Percentiles rank a stretch among this genome's conserved stretches.
Conservation (phyloP, 2,797 vertebrate genomes). For the Fistularia tabacaria region DNA sequence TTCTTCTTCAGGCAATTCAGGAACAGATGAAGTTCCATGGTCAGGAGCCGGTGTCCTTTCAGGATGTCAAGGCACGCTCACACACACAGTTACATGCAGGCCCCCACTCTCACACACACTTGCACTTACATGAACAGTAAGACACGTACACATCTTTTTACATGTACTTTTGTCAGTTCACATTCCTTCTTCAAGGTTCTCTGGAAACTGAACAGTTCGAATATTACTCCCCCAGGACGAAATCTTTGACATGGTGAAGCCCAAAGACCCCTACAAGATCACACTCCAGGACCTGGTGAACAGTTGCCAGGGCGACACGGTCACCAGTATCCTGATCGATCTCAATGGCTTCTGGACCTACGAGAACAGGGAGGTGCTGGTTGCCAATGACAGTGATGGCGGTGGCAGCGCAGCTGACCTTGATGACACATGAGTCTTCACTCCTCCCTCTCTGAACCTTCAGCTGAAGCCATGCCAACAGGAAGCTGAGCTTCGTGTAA, state of each 20-base stretch:
- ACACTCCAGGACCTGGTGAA: slow-evolving; percentile 96
- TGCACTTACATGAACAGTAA: too few relatives aligned
- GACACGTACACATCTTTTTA: too few relatives aligned
- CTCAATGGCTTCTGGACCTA: slow-evolving; percentile 99
- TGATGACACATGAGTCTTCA: slow-evolving; percentile 80
- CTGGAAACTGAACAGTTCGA: too few relatives aligned
- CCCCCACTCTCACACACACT: background rate
- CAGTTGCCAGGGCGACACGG: slow-evolving; percentile 96
- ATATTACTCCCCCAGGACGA: slow-evolving; percentile 80
- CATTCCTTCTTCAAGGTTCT: background rate
- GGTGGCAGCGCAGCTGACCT: slow-evolving; percentile 63
- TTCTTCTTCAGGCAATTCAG: slow-evolving; percentile 86
- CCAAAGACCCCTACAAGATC: slow-evolving; percentile 92
- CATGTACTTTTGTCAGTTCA: background rate
- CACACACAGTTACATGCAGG: too few relatives aligned
- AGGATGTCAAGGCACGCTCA: slow-evolving; percentile 90
- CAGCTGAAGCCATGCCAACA: too few relatives aligned
- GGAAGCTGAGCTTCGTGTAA: background rate
- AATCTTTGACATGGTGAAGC: slow-evolving; percentile 99
- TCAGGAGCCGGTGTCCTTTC: slow-evolving; percentile 94
- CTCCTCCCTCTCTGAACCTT: too few relatives aligned
- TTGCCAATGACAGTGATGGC: slow-evolving; percentile 85
- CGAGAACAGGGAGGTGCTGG: slow-evolving; percentile 96
- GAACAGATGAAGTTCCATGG: slow-evolving; percentile 98
- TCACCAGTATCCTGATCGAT: slow-evolving; percentile 96